Percentiles rank a stretch among this genome's conserved stretches.
phyloP scores from a whole-genome alignment of 2,113 vertebrate species.

The Orcinus orca region DNA sequence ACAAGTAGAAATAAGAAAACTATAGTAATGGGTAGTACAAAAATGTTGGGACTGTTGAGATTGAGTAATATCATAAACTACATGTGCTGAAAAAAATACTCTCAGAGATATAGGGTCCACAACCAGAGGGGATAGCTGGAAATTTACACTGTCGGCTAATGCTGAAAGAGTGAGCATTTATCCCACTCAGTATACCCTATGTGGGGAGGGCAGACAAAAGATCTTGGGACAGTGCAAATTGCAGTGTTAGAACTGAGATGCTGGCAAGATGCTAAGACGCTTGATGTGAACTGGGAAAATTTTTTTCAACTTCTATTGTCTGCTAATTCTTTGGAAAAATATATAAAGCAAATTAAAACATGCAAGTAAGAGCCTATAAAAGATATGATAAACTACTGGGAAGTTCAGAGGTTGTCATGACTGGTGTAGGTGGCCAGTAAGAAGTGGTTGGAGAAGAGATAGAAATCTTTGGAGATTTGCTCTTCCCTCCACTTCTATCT shows the following conservation, averaged over 20 bases:
- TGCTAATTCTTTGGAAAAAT: not conserved
- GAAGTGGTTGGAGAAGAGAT: not conserved
- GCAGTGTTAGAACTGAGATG: not conserved
- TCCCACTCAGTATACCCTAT: not conserved
- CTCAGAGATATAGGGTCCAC: not conserved
- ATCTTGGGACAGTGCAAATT: not conserved
- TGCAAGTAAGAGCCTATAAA: not conserved
- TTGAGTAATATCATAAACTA: not conserved
- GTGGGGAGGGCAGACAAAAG: not conserved
- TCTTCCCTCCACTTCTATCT: not conserved
- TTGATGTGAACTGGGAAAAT: not conserved
- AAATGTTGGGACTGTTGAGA: not conserved
- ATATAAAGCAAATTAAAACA: not conserved
- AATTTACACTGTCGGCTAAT: not conserved
- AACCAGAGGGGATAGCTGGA: not conserved
- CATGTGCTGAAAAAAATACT: not conserved
- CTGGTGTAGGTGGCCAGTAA: not conserved
- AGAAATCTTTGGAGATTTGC: not conserved
- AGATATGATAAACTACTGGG: not conserved
- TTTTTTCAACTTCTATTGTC: not conserved
- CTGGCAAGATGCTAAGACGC: not conserved
- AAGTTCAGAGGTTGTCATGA: not conserved
- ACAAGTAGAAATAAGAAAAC: not conserved
- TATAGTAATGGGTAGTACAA: not conserved
- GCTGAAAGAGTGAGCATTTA: not conserved